Evolutionary conservation across 1,140 invertebrate species (phyloP), one percentile per base, ranked within the genome.

Genomic region (Drosophila ogumai): DNA sequence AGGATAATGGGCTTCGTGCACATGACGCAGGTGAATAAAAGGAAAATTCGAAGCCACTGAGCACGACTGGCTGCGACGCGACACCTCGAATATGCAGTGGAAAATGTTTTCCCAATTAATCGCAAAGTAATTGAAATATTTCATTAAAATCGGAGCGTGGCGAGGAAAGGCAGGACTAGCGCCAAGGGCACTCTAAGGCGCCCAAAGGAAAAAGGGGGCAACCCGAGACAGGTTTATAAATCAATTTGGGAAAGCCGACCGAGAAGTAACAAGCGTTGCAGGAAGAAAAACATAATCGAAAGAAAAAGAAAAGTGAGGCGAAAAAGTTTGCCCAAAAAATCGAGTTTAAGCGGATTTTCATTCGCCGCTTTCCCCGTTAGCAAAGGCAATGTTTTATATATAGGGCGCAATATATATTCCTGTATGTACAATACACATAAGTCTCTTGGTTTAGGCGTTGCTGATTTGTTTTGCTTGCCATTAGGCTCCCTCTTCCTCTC

Each of bases 381-480:
- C 22, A 55, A 10, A 40, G 73, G 47, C 40, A 56, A 58, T 28
- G 19, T 49, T 56, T 52, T 59, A 71, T 74, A 71, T 74, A 77
- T 68, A 65, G 67, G 63, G 50, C 49, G 25, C 36, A 50, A 40
- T 77, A 77, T 68, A 64, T 69, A 44, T 73, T 59, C 47, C 47
- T 59, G 52, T 81, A 50, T 56, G 55, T 69, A 68, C 63, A 58
- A 44, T 44, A 56, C 65, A 68, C 63, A 58, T 58, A 46, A 55
- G 72, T 66, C 61, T 56, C 28, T 52, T 32, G 71, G 63, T 52
- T 60, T 77, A 69, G 75, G 75, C 75, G 82, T 79, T 67, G 79
- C 82, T 86, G 79, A 87, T 87, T 87, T 87, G 84, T 88, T 87
- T 86, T 87, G 84, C 78, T 88, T 87, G 82, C 84, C 82, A 87